Base-by-base conservation (phyloP, 2,113 vertebrate species). In the Dolichallabes microphthalmus region DNA sequence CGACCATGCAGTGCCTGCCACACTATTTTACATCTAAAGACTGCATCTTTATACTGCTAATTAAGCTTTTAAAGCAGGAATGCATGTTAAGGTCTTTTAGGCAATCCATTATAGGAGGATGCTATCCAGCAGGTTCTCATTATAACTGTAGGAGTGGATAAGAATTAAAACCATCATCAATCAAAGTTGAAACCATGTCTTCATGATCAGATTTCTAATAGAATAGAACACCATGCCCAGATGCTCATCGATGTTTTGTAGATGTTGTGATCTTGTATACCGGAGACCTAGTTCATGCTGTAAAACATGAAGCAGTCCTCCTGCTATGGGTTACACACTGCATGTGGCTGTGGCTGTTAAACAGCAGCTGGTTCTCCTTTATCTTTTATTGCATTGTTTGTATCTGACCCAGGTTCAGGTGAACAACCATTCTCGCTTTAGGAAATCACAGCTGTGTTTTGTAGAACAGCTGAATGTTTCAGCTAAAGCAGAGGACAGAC, bases 331-430 rank as follows among this genome's bases (percentile, higher is more conserved):
- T 73, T 73, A 25, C 22, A 50, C 22, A 10, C 71, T 74, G 14
- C 11, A 74, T 50, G 39, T 74, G 22, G 11, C 71, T 50, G 45
- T 74, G 39, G 71, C 39, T 1, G 0, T 52, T 74, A 74, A 50
- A 25, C 19, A n/a, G 22, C 71, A 74, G 39, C 22, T 52, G 22
- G 39, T 50, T 74, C 50, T 74, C 71, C 12, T 74, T 74, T 13
- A 74, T 74, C 39, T 74, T 74, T 74, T n/a, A 74, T 74, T 50
- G 15, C 22, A 74, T 52, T 74, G 30, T 71, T 74, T 74, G 39
- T n/a, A 50, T 74, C 71, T 74, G 71, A n/a, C 71, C 12, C 25
- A 39, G 71, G 71, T n/a, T 52, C 39, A 52, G 45, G 45, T 50
- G 12, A 50, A 74, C 45, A 39, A n/a, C 3, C 71, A 74, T 7